Evolutionary conservation across 2,113 vertebrate genomes (phyloP).

Genomic region (Bucco capensis): DNA sequence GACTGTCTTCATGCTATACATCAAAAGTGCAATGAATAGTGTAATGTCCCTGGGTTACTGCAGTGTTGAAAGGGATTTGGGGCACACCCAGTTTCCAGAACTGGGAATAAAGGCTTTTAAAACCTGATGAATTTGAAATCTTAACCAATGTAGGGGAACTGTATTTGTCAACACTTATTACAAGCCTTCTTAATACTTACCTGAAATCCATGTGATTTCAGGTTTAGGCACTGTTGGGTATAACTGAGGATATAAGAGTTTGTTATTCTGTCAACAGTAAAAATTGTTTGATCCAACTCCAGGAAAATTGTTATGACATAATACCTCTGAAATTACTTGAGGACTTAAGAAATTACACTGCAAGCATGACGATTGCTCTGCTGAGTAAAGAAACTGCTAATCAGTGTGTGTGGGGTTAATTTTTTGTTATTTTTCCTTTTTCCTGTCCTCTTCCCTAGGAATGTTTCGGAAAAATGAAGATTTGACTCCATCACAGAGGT

Average conservation of each 20-base stretch:
- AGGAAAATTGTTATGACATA: neutral
- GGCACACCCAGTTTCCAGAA: neutral
- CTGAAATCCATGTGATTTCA: neutral
- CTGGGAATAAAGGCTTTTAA: neutral
- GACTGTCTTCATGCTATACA: neutral
- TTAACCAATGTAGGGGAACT: neutral
- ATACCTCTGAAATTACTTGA: neutral
- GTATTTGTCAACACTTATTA: neutral
- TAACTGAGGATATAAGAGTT: neutral
- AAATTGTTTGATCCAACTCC: neutral
- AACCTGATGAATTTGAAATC: neutral
- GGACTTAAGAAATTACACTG: neutral
- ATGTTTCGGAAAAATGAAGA: constrained; percentile 88
- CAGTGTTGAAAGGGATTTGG: neutral
- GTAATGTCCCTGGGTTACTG: neutral
- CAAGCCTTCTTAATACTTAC: neutral
- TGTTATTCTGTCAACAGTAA: neutral
- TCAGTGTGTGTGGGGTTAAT: neutral
- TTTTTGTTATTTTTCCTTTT: neutral
- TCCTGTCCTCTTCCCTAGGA: constrained; percentile 68
- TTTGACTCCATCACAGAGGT: constrained; percentile 86
- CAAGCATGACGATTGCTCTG: neutral
- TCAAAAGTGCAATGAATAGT: neutral
- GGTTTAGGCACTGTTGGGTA: neutral
- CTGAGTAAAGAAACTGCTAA: neutral